Conservation (phyloP, 1,140 invertebrate species). For the Nasonia longicornis region DNA sequence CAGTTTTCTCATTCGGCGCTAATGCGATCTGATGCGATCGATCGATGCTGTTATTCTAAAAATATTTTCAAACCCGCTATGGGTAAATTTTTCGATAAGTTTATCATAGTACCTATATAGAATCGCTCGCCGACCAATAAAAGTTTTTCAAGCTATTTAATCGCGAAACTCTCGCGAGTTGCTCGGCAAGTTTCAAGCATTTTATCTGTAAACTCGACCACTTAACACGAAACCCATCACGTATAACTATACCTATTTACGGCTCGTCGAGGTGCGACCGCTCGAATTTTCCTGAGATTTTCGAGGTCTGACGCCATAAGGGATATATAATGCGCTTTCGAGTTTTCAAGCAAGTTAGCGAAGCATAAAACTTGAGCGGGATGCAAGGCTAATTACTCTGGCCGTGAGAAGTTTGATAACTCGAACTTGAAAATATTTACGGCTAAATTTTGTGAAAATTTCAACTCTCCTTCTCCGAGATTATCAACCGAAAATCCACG, state of each 20-base stretch:
- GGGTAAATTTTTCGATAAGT: no score
- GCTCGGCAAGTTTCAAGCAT: neutral
- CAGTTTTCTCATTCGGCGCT: neutral
- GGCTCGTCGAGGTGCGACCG: neutral
- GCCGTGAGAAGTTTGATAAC: slow-evolving; percentile 5
- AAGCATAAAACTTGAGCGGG: slow-evolving; percentile 9
- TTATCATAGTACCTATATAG: no score
- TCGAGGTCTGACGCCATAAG: slow-evolving; percentile 10
- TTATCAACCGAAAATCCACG: neutral
- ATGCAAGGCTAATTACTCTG: slow-evolving; percentile 13
- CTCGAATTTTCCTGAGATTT: slow-evolving; percentile 20
- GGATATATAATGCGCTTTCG: slow-evolving; percentile 23
- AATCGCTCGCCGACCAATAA: no score
- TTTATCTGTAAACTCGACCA: neutral
- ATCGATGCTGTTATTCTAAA: neutral
- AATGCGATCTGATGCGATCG: neutral
- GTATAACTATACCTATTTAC: neutral
- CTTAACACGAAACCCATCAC: neutral
- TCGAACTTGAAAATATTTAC: slow-evolving; percentile 32
- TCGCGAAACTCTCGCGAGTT: neutral
- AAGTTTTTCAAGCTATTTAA: no score
- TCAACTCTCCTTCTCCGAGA: neutral
- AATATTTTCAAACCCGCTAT: no score
- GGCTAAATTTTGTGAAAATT: neutral
- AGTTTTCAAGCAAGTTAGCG: slow-evolving; percentile 34